Conservation (phyloP, 2,113 vertebrate species). For the human (Homo sapiens) region GRCh38 chr2:133416501-133417000, state of each 20-base stretch:
- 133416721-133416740: neutral
- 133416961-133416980: neutral
- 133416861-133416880: constrained; percentile 74
- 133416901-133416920: constrained; percentile 70
- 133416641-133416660: neutral
- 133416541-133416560: neutral
- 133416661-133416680: neutral
- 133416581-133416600: neutral
- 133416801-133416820: neutral
- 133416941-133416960: constrained; percentile 55
- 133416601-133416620: too few relatives aligned
- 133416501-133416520: neutral
- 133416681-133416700: neutral
- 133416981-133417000: constrained; percentile 2
- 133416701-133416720: neutral
- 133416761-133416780: neutral
- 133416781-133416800: neutral
- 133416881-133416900: constrained; percentile 53
- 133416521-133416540: neutral
- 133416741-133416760: neutral
- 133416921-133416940: constrained; percentile 68
- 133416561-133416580: neutral
- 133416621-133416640: neutral
- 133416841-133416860: constrained; percentile 34
- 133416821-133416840: constrained; percentile 61